Base-by-base conservation (phyloP, 2,113 vertebrate species). In the Rafetus swinhoei region DNA sequence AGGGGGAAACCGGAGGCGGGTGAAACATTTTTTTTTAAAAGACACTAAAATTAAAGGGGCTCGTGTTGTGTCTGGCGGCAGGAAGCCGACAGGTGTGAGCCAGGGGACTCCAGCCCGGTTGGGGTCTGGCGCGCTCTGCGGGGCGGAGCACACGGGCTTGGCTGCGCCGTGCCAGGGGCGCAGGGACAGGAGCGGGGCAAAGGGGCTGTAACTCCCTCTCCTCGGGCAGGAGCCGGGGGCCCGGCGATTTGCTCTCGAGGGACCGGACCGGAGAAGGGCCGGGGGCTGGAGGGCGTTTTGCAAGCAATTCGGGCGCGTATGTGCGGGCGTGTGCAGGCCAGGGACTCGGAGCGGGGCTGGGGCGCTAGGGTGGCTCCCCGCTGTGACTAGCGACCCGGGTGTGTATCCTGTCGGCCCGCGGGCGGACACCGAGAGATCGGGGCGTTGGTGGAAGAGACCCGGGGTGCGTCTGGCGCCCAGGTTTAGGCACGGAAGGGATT, bases 131-230 rank as follows among this genome's bases (percentile, higher is more conserved):
- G 93, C 86, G 79, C 65, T 12, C 74, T 69, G 86, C 39, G 39
- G 39, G 39, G 88, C 39, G 57, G 83, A 50, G 92, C 60, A 79
- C 13, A 97, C 82, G 96, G 93, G 92, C 90, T 94, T 32, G 85
- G 74, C 19, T 80, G 69, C 74, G 85, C 77, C 22, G 53, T 24
- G 27, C 60, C 69, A 72, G 90, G 22, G 9, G 83, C 29, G 54
- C 62, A 9, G 19, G 86, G 91, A 74, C 82, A 54, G 85, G 45
- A 0, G 57, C 39, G 79, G 87, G 4, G 53, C 18, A 72, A 12
- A 81, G 54, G 86, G 1, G 83, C 21, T 74, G 52, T 59, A 39
- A 25, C 27, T 7, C 72, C 50, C 35, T 22, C n/a, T 27, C 35
- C 35, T 45, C 3, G 22, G 29, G 9, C 6, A 54, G 55, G 45